Percentiles rank a stretch among this genome's conserved stretches.
Evolutionary conservation across 1,140 invertebrate species (phyloP).

Genomic region (Drosophila kohkoa): DNA sequence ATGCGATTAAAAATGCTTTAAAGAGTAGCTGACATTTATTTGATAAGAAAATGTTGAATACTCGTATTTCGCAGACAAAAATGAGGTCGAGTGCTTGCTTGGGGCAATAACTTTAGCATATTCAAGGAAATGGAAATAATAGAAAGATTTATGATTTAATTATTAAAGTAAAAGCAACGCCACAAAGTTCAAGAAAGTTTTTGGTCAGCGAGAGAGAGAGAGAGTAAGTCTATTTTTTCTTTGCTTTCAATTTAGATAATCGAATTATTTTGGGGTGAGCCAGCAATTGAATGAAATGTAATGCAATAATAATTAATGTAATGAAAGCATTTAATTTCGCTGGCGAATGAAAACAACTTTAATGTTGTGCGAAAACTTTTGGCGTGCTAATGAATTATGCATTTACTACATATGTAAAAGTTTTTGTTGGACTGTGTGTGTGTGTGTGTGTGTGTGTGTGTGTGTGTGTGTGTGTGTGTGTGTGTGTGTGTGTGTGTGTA

Average conservation of each 20-base stretch:
- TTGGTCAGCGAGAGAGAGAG: no score
- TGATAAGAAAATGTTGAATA: no score
- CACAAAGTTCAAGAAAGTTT: not conserved
- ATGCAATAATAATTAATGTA: conserved; percentile 1
- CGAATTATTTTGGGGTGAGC: conserved; percentile 2
- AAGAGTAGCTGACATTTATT: no score
- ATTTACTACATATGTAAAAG: conserved; percentile 3
- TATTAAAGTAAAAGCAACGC: not conserved
- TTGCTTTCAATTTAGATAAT: conserved; percentile 16
- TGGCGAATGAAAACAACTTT: conserved; percentile 1
- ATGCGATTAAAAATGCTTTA: no score
- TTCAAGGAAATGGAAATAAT: not conserved
- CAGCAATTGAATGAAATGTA: conserved; percentile 10
- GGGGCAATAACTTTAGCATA: not conserved
- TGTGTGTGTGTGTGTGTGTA: conserved; percentile 1
- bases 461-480: conserved; percentile 13
- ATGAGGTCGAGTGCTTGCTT: not conserved
- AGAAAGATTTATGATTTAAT: not conserved
- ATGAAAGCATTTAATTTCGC: not conserved
- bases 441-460: conserved; percentile 4
- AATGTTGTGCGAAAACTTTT: conserved; percentile 11
- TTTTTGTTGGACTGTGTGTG: conserved; percentile 2
- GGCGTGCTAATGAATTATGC: conserved; percentile 7
- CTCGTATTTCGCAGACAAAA: not conserved
- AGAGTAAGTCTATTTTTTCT: not conserved